Base-by-base conservation (phyloP, 1,140 invertebrate genomes). In the Nilaparvata lugens region DNA sequence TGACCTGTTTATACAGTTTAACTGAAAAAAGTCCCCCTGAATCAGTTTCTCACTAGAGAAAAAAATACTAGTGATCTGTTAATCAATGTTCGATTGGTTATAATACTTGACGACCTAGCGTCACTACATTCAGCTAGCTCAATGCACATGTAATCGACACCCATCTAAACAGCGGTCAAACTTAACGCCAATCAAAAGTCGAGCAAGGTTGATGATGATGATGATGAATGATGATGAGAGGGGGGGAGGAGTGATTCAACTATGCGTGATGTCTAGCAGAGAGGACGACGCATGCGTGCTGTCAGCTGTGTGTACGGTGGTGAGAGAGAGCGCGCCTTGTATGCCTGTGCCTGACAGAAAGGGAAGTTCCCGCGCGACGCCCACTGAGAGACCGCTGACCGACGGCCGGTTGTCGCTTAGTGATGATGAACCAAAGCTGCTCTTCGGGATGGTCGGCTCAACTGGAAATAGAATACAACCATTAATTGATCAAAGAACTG, bases 291-390 rank as follows among this genome's bases (percentile, higher is more conserved):
- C 18, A 13, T 42, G 52, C 16, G 62, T 11, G n/a, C 57, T 62
- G 51, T 74, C 73, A 13, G 70, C 65, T 14, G 69, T 71, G 57
- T 75, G 75, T 64, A 76, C 74, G 11, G 74, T 76, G 58, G 74
- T 75, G 61, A 74, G 74, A 4, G 71, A 71, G 23, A 76, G 67
- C 16, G 74, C 71, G 19, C 72, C 72, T 61, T 75, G 75, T 11
- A 75, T 58, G 18, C 73, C 72, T 21, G 72, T 69, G 38, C 70
- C 72, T 11, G 69, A 68, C 52, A 71, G 63, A 25, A 69, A 64
- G 19, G 71, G 71, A 60, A 73, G 60, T 59, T 73, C 71, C 38
- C 67, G 16, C 4, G 51, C 51, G n/a, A 25, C 28, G 4, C 51
- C 51, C 45, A 40, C 48, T 38, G 31, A 6, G 56, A 40, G 28